phyloP scores from a whole-genome alignment of 2,113 vertebrate species.

The Coptodon bakossiorum region DNA sequence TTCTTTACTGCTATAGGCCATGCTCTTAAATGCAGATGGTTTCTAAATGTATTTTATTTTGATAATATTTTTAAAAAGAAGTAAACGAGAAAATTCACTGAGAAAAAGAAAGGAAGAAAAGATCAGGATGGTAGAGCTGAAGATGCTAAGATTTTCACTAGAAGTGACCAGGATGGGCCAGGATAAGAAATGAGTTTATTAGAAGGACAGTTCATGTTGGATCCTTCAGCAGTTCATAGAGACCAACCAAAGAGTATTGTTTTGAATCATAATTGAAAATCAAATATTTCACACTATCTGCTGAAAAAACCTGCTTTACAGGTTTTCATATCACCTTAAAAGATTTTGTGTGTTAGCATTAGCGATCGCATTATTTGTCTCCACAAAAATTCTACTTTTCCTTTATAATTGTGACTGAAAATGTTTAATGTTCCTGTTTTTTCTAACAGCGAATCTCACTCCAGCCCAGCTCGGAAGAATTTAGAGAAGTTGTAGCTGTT shows the following conservation, averaged over 20 bases:
- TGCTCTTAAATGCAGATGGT: background rate
- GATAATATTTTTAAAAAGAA: background rate
- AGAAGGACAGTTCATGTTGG: background rate
- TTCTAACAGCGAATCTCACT: conserved; percentile 47
- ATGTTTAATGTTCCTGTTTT: background rate
- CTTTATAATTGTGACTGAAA: background rate
- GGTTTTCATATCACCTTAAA: fast-evolving
- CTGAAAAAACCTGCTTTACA: fast-evolving
- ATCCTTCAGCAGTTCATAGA: background rate
- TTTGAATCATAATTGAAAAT: fast-evolving
- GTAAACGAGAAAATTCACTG: background rate
- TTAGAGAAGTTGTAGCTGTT: conserved; percentile 33
- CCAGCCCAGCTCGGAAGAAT: conserved; percentile 33
- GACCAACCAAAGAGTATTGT: fast-evolving
- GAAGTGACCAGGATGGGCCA: background rate
- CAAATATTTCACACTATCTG: fast-evolving
- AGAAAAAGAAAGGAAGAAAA: fast-evolving
- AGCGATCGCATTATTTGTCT: background rate
- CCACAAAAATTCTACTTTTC: fast-evolving
- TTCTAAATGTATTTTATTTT: background rate
- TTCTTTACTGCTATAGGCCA: background rate
- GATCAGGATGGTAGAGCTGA: background rate
- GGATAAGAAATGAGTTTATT: fast-evolving
- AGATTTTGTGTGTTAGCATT: background rate
- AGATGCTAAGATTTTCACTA: background rate